These are phyloP conservation scores for Trogon melanurus DNA, from an alignment of 2,113 vertebrate genomes.

Conservation along the genomic window DNA sequence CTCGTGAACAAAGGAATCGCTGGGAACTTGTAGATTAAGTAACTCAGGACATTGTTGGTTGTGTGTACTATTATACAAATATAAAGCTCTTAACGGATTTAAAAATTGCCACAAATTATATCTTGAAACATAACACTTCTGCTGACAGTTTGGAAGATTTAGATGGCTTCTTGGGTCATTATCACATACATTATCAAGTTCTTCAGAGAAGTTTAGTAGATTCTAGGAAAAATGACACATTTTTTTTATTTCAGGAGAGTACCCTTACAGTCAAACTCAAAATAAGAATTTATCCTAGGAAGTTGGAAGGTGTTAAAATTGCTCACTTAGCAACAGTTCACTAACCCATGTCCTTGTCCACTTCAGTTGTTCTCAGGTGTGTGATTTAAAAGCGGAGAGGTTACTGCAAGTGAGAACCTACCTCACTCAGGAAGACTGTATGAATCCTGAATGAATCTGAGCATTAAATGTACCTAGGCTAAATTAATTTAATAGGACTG, in stretches of 20 bases:
- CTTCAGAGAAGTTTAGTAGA: neutral
- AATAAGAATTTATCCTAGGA: neutral
- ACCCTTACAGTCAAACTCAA: neutral
- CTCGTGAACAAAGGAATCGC: neutral
- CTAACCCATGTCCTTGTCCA: neutral
- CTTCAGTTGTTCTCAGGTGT: neutral
- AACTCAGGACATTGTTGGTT: neutral
- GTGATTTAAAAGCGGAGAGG: neutral
- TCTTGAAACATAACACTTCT: neutral
- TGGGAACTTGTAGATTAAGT: neutral
- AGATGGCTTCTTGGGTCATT: neutral
- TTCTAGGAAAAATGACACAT: neutral
- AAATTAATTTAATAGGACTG: constrained; percentile 2
- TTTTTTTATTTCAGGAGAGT: neutral
- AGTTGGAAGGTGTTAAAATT: neutral
- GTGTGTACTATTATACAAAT: neutral
- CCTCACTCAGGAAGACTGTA: neutral
- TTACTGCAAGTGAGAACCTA: neutral
- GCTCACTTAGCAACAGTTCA: neutral
- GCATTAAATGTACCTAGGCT: neutral
- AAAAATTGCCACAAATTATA: neutral
- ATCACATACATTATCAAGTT: neutral
- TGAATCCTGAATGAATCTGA: constrained; percentile 13
- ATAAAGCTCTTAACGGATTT: neutral
- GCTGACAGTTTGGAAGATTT: neutral